Evolutionary conservation across 2,113 vertebrate genomes (phyloP).

Genomic region (Bombycilla garrulus): DNA sequence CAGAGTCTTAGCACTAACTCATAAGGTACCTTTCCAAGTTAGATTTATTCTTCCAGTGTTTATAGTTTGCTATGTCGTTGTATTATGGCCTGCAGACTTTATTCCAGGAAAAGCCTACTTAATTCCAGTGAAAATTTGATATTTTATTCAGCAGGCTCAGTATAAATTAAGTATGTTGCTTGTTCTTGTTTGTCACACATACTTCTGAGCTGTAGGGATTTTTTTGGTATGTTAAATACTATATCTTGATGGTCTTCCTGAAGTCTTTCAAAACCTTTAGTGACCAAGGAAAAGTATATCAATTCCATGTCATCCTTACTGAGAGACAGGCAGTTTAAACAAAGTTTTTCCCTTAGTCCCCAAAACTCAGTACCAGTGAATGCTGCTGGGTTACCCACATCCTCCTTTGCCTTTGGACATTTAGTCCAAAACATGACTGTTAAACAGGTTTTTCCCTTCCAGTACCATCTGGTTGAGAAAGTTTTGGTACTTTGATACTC

Average conservation of each 20-base stretch:
- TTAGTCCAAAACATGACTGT: background rate
- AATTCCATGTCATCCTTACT: background rate
- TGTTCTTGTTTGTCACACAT: background rate
- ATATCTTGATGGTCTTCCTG: background rate
- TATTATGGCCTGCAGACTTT: background rate
- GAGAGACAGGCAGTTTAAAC: background rate
- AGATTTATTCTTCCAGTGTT: background rate
- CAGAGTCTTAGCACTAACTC: background rate
- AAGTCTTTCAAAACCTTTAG: background rate
- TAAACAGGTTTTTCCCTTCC: background rate
- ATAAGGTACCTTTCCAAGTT: background rate
- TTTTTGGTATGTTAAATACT: background rate
- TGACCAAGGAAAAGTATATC: background rate
- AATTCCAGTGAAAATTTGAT: background rate
- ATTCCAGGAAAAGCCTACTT: background rate
- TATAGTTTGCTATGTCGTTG: background rate
- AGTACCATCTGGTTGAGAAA: background rate
- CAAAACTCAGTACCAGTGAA: background rate
- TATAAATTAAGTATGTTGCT: background rate
- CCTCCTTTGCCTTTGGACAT: background rate
- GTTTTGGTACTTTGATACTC: background rate
- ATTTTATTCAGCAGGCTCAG: background rate
- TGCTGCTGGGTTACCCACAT: background rate
- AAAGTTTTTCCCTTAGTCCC: background rate
- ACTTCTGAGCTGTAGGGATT: background rate